These are phyloP conservation scores for Carassius auratus DNA, from an alignment of 2,113 vertebrate species.

Conservation along the genomic window DNA sequence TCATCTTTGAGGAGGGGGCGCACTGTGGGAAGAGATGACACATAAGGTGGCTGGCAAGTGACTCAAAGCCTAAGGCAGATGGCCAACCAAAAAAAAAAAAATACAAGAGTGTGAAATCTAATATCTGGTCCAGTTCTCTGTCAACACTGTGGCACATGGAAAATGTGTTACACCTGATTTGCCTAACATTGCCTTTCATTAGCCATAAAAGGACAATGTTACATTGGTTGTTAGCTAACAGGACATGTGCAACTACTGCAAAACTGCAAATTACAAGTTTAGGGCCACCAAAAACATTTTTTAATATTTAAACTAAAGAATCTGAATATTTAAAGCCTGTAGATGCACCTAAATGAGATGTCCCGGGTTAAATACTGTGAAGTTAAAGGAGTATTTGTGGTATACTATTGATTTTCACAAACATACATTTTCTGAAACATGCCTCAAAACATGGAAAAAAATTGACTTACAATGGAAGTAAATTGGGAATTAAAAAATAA, in stretches of 20 bases:
- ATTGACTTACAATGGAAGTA: too few relatives aligned
- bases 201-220: not conserved
- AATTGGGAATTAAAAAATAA: too few relatives aligned
- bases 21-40: conserved; percentile 16
- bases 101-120: conserved; percentile 41
- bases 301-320: too few relatives aligned
- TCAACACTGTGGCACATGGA: conserved; percentile 27
- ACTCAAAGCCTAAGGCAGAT: conserved; percentile 55
- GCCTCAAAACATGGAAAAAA: too few relatives aligned
- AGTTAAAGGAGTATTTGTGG: not conserved
- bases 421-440: not conserved
- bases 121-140: conserved; percentile 47
- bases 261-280: not conserved
- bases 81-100: conserved; percentile 38
- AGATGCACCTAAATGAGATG: not conserved
- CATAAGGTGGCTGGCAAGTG: conserved; percentile 49
- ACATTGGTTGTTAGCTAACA: not conserved
- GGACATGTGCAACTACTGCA: not conserved
- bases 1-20: not conserved
- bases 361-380: not conserved
- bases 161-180: conserved; percentile 30
- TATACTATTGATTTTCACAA: not conserved
- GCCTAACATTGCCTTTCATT: not conserved
- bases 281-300: not conserved
- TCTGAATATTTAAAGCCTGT: not conserved